phyloP scores from a whole-genome alignment of 1,140 invertebrate species.

The Magallana ariakensis region DNA sequence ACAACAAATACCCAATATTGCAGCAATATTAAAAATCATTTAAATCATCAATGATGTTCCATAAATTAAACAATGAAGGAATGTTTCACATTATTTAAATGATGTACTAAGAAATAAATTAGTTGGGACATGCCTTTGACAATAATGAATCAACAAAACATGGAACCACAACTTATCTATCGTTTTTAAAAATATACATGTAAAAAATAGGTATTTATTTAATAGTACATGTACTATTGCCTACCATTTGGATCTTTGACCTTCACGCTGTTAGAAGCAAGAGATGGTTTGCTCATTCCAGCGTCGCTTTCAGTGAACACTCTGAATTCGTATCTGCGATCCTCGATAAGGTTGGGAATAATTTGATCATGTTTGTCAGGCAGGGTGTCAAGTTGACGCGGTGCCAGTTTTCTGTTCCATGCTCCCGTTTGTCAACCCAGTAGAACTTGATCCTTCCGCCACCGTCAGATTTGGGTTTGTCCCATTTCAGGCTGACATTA shows the following conservation, averaged over 20 bases:
- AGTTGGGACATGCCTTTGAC: no score
- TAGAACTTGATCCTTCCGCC: conserved; percentile 97
- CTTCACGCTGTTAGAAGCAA: conserved; percentile 81
- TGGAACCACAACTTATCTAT: no score
- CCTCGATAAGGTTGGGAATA: conserved; percentile 97
- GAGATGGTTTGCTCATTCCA: conserved; percentile 91
- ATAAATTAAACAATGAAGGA: no score
- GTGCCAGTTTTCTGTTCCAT: conserved; percentile 92
- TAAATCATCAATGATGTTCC: no score
- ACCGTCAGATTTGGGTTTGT: conserved; percentile 94
- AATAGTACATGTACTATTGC: no score
- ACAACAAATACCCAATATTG: no score
- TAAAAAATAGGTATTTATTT: no score
- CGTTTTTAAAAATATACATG: no score
- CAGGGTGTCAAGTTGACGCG: conserved; percentile 92
- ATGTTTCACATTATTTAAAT: no score
- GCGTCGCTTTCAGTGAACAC: conserved; percentile 97
- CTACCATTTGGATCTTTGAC: conserved; percentile 88
- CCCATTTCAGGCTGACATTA: conserved; percentile 98
- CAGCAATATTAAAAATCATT: no score
- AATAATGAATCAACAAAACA: no score
- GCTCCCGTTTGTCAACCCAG: conserved; percentile 96
- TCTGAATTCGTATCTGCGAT: conserved; percentile 98
- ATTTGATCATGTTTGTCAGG: conserved; percentile 93
- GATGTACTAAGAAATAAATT: no score